These are phyloP conservation scores for Pterophyllum scalare DNA, from an alignment of 2,113 vertebrate genomes.

Conservation along the genomic window DNA sequence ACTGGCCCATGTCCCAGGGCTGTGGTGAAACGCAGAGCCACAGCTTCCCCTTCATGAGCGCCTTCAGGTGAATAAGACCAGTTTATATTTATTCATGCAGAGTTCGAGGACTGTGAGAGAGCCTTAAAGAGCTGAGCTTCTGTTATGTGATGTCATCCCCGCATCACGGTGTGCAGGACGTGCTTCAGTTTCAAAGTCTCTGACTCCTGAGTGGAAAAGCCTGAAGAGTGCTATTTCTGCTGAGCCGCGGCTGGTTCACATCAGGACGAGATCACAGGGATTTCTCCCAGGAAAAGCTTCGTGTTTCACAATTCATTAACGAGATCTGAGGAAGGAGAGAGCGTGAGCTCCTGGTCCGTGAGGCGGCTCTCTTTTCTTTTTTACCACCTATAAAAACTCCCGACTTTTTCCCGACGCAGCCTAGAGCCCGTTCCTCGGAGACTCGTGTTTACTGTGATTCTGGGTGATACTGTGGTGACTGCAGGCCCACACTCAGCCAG, in stretches of 20 bases:
- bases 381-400: not conserved
- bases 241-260: conserved; percentile 3
- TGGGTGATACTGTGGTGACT: not conserved
- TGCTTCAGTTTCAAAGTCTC: not conserved
- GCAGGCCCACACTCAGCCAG: not conserved
- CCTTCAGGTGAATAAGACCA: accelerated
- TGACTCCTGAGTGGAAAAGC: not conserved
- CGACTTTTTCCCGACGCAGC: too few relatives aligned
- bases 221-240: not conserved
- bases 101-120: not conserved
- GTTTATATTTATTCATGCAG: not conserved
- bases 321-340: conserved; percentile 23
- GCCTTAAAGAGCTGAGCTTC: not conserved
- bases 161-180: not conserved
- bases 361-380: not conserved
- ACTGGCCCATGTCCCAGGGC: not conserved
- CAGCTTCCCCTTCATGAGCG: not conserved
- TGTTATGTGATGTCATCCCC: not conserved
- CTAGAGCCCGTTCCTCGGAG: not conserved
- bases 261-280: conserved; percentile 40
- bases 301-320: conserved; percentile 43
- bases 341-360: not conserved
- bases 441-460: conserved; percentile 16
- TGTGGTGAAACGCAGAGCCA: not conserved
- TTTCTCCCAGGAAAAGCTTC: conserved; percentile 38